Base-by-base conservation (phyloP, 2,113 vertebrate genomes). In the Hydrolagus affinis region DNA sequence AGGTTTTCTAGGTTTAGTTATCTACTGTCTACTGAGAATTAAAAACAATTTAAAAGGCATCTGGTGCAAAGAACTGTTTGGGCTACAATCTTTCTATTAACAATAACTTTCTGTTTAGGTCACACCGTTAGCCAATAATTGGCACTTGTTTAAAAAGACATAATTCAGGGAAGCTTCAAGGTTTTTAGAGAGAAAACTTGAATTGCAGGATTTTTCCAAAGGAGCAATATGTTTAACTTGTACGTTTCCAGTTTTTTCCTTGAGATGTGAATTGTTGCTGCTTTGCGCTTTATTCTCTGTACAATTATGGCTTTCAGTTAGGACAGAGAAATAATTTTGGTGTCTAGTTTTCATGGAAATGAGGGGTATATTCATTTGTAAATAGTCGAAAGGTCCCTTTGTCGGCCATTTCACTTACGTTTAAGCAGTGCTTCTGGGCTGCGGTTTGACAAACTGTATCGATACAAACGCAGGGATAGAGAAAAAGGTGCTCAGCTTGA, bases 41-140 rank as follows among this genome's bases (percentile, higher is more conserved):
- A 90, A 94, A 95, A 95, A 94, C 94, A 95, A 94, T 95, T 94
- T 92, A 90, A 93, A 91, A 95, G 94, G 95, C 95, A 96, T 97
- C 96, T 99, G 96, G 96, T 92, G 91, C 90, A 92, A 91, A 93
- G 93, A 90, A 91, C 89, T 94, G 91, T 88, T 86, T 85, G 19
- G 87, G 87, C 17, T 88, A 89, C 89, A 86, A 86, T 86, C 89
- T 89, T 93, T 93, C 91, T 90, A 89, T 93, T 91, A 91, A 94
- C 93, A 95, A 93, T 93, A 92, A 90, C 90, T 93, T 94, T 94
- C 90, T 95, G 94, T 95, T 93, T 94, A 93, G 92, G 91, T 93
- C 93, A 92, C 89, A 92, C 90, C 94, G 95, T 94, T 95, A 94
- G 94, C 95, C 94, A 95, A 93, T 94, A 95, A 96, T 94, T 95